Percentiles rank a stretch among this genome's conserved stretches.
phyloP scores from a whole-genome alignment of 1,140 invertebrate genomes.

The Calosoma granatense region DNA sequence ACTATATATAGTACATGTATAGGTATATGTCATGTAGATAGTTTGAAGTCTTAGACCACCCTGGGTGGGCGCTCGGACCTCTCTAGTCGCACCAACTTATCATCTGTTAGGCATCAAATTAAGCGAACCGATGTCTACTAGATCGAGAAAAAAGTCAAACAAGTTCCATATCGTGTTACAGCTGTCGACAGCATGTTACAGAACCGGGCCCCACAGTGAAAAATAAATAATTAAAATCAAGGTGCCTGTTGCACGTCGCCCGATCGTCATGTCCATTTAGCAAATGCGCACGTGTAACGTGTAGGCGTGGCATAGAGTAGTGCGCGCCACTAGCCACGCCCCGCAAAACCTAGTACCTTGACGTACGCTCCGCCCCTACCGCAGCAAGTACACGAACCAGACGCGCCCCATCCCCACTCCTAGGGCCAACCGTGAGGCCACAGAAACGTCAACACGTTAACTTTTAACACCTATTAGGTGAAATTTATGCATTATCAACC shows the following conservation, averaged over 20 bases:
- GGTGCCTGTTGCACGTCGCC: conserved; percentile 7
- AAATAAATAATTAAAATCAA: background rate
- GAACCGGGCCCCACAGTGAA: background rate
- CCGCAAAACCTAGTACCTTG: background rate
- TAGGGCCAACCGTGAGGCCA: no score
- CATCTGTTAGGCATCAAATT: background rate
- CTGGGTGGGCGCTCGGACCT: background rate
- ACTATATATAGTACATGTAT: no score
- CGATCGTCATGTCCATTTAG: background rate
- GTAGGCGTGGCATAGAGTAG: background rate
- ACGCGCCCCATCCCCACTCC: no score
- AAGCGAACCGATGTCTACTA: background rate
- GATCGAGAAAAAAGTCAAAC: background rate
- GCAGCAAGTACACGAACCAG: no score
- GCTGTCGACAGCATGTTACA: background rate
- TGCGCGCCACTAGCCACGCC: background rate
- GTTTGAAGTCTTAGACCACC: no score
- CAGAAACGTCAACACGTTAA: conserved; percentile 10
- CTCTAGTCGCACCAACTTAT: background rate
- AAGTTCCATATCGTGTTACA: background rate
- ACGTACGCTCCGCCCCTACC: background rate
- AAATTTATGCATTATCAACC: conserved; percentile 21
- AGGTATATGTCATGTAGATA: no score
- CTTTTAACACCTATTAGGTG: conserved; percentile 20
- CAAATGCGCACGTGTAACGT: conserved; percentile 1